These are phyloP conservation scores for Hydrochoerus hydrochaeris DNA, from an alignment of 2,113 vertebrate genomes.

Conservation along the genomic window DNA sequence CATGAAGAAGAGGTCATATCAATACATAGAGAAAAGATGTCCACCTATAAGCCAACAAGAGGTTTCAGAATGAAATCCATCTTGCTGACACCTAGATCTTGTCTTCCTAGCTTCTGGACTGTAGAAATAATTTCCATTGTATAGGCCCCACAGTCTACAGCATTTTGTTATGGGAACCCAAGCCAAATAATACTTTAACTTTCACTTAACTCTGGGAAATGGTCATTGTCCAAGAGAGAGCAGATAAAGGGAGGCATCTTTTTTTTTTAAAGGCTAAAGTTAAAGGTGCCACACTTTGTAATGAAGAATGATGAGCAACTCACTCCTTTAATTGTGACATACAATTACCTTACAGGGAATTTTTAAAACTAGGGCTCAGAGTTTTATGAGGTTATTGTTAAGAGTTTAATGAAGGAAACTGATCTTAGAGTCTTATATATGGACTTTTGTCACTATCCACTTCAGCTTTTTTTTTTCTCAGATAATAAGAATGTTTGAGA, in stretches of 20 bases:
- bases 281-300: slow-evolving; percentile 25
- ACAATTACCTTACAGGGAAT: not conserved
- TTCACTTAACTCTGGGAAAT: slow-evolving; percentile 17
- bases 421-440: not conserved
- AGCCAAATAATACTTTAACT: not conserved
- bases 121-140: not conserved
- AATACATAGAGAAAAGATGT: not conserved
- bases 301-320: not conserved
- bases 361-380: not conserved
- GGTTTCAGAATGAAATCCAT: not conserved
- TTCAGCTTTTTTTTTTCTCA: not conserved
- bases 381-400: not conserved
- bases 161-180: not conserved
- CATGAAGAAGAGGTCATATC: not conserved
- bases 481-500: not conserved
- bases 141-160: not conserved
- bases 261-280: not conserved
- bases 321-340: not conserved
- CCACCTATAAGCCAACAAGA: not conserved
- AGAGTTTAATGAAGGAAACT: not conserved
- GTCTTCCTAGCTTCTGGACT: not conserved
- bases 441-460: not conserved
- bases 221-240: not conserved
- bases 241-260: not conserved
- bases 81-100: not conserved